These are phyloP conservation scores for Yasuhikotakia modesta DNA, from an alignment of 2,797 vertebrate species.

Conservation along the genomic window DNA sequence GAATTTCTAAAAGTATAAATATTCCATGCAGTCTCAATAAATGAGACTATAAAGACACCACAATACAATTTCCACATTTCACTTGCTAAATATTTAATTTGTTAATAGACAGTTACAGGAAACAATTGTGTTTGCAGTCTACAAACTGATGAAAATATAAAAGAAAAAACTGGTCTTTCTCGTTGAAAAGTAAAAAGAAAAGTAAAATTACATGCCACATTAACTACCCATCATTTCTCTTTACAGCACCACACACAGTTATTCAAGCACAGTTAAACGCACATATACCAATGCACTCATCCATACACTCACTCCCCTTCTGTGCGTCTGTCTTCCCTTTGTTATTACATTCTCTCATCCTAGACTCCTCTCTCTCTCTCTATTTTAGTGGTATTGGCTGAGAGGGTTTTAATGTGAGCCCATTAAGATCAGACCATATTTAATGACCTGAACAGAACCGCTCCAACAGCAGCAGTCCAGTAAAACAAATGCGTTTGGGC, in stretches of 20 bases:
- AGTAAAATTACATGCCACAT: background rate
- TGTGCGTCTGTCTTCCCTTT: conserved; percentile 12
- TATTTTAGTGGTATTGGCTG: conserved; percentile 2
- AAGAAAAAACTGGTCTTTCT: too few relatives aligned
- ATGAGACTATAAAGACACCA: too few relatives aligned
- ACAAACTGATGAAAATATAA: too few relatives aligned
- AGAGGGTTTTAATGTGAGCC: conserved; percentile 34
- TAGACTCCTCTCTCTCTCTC: conserved; percentile 15
- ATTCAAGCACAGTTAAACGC: conserved; percentile 37
- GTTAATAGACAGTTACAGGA: too few relatives aligned
- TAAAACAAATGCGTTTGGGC: conserved; percentile 46
- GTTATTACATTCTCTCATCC: conserved; percentile 38
- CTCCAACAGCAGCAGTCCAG: conserved; percentile 37
- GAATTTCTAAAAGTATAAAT: background rate
- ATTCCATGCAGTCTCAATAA: background rate
- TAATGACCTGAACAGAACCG: conserved; percentile 34
- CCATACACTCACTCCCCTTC: conserved; percentile 14
- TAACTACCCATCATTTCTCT: conserved; percentile 2
- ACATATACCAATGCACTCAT: conserved; percentile 21
- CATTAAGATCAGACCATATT: conserved; percentile 40
- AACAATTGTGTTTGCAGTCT: too few relatives aligned
- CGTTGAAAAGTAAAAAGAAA: background rate
- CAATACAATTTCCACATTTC: too few relatives aligned
- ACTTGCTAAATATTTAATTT: too few relatives aligned
- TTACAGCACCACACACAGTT: conserved; percentile 4